Evolutionary conservation across 2,797 vertebrate genomes (phyloP).

Genomic region (Monodelphis domestica): DNA sequence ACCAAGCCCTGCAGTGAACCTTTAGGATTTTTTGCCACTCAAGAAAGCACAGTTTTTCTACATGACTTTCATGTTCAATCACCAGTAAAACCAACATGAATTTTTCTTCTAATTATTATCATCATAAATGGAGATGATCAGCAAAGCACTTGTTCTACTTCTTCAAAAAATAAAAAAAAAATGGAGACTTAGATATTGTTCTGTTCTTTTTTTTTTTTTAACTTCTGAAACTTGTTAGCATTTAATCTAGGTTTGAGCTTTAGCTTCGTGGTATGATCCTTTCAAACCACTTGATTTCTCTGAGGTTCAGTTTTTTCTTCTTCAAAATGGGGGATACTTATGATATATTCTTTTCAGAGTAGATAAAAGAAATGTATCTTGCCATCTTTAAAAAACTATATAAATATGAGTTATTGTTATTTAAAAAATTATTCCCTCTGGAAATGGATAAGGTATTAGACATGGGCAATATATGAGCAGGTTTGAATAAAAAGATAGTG

Average conservation of each 20-base stretch:
- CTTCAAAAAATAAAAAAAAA: conserved; percentile 46
- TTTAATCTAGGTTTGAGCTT: conserved; percentile 11
- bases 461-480: not conserved
- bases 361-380: not conserved
- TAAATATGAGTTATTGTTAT: not conserved
- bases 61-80: conserved; percentile 53
- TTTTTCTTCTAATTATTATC: conserved; percentile 41
- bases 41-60: conserved; percentile 30
- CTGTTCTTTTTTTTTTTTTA: not conserved
- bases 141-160: conserved; percentile 45
- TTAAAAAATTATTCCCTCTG: not conserved
- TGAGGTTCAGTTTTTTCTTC: not conserved
- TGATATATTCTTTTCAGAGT: not conserved
- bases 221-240: not conserved
- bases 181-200: not conserved
- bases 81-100: conserved; percentile 41
- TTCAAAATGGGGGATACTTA: no score
- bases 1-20: not conserved
- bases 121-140: conserved; percentile 46
- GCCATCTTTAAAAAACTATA: not conserved
- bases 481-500: not conserved
- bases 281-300: not conserved
- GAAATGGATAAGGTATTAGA: not conserved
- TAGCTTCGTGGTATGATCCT: not conserved
- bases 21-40: conserved; percentile 14